Evolutionary conservation across 2,888 invertebrate genomes (phyloP).

Genomic region (Scaptodrosophila latifasciaeformis): DNA sequence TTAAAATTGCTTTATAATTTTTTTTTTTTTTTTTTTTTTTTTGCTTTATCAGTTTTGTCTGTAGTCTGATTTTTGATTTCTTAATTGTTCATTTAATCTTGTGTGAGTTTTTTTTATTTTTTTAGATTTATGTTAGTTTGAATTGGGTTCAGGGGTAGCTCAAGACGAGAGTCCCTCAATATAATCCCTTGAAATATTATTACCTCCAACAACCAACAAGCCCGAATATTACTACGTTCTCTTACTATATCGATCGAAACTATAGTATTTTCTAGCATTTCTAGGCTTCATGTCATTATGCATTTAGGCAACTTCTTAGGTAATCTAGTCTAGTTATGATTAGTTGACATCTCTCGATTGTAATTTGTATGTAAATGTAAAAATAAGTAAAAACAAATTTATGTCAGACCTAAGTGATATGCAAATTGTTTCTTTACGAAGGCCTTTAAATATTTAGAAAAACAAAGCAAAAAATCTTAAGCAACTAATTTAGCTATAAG

Average conservation of each 20-base stretch:
- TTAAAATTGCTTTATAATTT: too few relatives aligned
- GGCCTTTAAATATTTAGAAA: not conserved
- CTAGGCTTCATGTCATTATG: not conserved
- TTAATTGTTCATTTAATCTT: constrained; percentile 1
- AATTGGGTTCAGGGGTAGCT: too few relatives aligned
- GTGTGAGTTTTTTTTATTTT: constrained; percentile 1
- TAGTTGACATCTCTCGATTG: not conserved
- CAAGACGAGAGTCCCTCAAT: too few relatives aligned
- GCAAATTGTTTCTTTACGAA: not conserved
- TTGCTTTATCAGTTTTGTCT: not conserved
- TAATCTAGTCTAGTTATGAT: not conserved
- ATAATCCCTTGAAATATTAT: too few relatives aligned
- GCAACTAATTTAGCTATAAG: too few relatives aligned
- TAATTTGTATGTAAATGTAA: not conserved
- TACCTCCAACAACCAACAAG: too few relatives aligned
- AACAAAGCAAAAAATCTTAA: too few relatives aligned
- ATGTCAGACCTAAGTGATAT: not conserved
- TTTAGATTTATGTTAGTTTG: not conserved
- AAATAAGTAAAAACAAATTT: not conserved
- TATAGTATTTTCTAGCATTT: not conserved
- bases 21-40: too few relatives aligned
- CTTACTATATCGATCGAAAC: too few relatives aligned
- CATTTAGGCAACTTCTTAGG: not conserved
- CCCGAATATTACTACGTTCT: too few relatives aligned
- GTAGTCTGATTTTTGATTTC: not conserved